Conservation (phyloP, 2,113 vertebrate species). For the Cryptomyrus ogoouensis region DNA sequence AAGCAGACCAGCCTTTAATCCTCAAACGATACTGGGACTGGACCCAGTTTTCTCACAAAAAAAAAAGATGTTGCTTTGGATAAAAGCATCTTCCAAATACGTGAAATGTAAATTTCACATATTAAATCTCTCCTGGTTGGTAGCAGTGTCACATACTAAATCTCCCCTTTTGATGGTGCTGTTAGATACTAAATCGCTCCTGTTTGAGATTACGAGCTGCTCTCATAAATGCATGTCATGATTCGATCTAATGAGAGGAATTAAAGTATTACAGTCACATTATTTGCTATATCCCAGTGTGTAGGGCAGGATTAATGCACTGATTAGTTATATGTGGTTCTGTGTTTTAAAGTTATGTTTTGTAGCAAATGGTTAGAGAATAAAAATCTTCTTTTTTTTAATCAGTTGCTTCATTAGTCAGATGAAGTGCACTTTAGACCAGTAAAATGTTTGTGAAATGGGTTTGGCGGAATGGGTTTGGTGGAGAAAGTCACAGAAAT, state of each 20-base stretch:
- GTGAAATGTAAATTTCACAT: background rate
- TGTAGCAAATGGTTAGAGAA: background rate
- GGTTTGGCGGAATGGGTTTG: background rate
- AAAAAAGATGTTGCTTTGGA: background rate
- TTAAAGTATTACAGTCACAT: constrained; percentile 10
- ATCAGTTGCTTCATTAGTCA: background rate
- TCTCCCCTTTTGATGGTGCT: background rate
- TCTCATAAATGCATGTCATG: background rate
- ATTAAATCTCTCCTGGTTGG: background rate
- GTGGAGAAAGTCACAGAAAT: background rate
- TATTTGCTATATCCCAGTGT: background rate
- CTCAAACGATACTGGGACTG: background rate
- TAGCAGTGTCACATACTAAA: background rate
- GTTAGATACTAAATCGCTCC: background rate
- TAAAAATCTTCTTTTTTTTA: background rate
- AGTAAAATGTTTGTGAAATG: background rate
- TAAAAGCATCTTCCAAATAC: background rate
- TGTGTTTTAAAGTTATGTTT: background rate
- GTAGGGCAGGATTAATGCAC: background rate
- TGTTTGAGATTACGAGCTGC: background rate
- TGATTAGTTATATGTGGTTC: background rate
- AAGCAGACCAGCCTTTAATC: background rate
- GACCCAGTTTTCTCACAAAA: background rate
- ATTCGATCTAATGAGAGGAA: background rate
- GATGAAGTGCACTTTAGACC: background rate